Base-by-base conservation (phyloP, 2,888 invertebrate genomes). In the Drosophila subsilvestris region DNA sequence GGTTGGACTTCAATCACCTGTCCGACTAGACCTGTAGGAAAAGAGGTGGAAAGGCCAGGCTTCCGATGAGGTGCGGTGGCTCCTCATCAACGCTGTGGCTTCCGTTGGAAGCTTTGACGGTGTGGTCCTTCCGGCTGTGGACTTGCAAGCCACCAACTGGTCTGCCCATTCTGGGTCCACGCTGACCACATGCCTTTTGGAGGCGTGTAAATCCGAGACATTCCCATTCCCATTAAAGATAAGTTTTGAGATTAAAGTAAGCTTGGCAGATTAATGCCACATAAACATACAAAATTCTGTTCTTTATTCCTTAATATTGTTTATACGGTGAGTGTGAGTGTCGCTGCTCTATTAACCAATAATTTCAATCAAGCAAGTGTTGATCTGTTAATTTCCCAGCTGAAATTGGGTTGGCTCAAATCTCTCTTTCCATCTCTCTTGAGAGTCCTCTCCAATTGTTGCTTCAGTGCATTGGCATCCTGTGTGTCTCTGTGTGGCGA, bases 391-490 rank as follows among this genome's bases (percentile, higher is more conserved):
- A 42, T 6, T 53, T 18, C 20, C 18, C 42, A 27, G 3, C 7
- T 7, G 10, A 60, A 42, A 4, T 8, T 32, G 1, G 32, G 32
- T 3, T 32, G 32, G 3, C 4, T 0, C 12, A 12, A 32, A 32
- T 12, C 14, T 14, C 32, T 2, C 9, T 12, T 18, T n/a, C 7
- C 27, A 20, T 65, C 53, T 65, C 10, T 18, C 48, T 29, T 48
- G 29, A 27, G 27, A 27, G 27, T 29, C 25, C 37, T 12, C 3
- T 37, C 20, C 53, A 57, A 47, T 53, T 61, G 56, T 59, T 57
- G 57, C 43, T 51, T 57, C 56, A 25, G 18, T 55, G 43, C 63
- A 45, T 37, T 18, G 37, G 53, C 54, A 51, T 72, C 50, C 66
- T 66, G 66, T 50, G 14, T 37, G 18, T 20, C 20, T 20, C 3